Base-by-base conservation (phyloP, 2,888 invertebrate genomes). In the Ametastegia equiseti region DNA sequence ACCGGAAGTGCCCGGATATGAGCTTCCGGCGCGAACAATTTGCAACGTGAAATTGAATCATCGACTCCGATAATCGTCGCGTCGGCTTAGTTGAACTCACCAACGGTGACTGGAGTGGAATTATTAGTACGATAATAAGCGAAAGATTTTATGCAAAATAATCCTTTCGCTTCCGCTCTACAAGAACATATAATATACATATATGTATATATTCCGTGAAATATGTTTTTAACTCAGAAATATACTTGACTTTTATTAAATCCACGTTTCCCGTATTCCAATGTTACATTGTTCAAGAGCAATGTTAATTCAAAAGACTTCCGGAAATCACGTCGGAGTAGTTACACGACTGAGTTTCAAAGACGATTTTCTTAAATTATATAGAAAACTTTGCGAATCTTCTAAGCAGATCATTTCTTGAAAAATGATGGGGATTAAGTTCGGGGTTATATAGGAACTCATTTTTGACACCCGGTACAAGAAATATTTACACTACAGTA, bases 21-120 rank as follows among this genome's bases (percentile, higher is more conserved):
- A 96, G 95, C 95, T 95, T 95, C 95, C 96, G 96, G 95, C 95
- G 94, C 95, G 95, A 95, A 96, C 95, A 95, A 95, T 96, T 96
- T 95, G 94, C 93, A 93, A 92, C 92, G 93, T 93, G 93, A 94
- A 94, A 94, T 94, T 94, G 94, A 93, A 94, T 93, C 90, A 91
- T 91, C 91, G 91, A 90, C 89, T 91, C 85, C 88, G 91, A 89
- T 91, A 90, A 91, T 87, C 87, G 88, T 88, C 85, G 88, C 85
- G 84, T 81, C 81, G 54, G 86, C 86, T 84, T 47, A 82, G 30
- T 81, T 82, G 77, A 81, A 65, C 84, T 83, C 84, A 83, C 81
- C 19, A 54, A 80, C 36, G 39, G 67, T 67, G 60, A 63, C 65
- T 60, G 42, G 79, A 65, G 79, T 57, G 30, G 42, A 63, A 78